Base-by-base conservation (phyloP, 2,888 invertebrate species). In the Luffia ferchaultella region DNA sequence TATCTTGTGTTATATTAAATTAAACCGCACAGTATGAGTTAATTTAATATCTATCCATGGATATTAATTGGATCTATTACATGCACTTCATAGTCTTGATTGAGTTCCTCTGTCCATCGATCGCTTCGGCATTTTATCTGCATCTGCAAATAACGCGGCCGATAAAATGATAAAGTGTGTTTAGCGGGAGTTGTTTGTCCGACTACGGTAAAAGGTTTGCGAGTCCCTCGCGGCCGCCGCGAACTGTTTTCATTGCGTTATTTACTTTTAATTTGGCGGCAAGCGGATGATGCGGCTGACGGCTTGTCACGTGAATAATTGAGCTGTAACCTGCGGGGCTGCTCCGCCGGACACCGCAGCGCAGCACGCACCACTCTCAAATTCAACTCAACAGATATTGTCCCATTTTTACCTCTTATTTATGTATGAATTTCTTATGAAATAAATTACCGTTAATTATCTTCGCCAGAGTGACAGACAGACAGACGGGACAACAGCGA, bases 241-340 rank as follows among this genome's bases (percentile, higher is more conserved):
- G 69, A 74, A 70, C 75, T 79, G 80, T 80, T 80, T 83, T 83
- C 80, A 82, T 83, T 82, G 76, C 70, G 82, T 79, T 83, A 83
- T 83, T 83, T 83, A 83, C 82, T 82, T 83, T 83, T 83, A 83
- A 83, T 83, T 83, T 83, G 79, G 80, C 78, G 76, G 80, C 79
- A 73, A 76, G 82, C 80, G 78, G 76, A 76, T 78, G 80, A 76
- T 78, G 73, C 70, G 68, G 71, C 68, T 64, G 64, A 64, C 60
- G 66, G 70, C 66, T 71, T 70, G 71, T 68, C 71, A 70, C 73
- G 73, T 82, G 79, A 80, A 82, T 82, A 76, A 82, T 82, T 79
- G 71, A 82, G 65, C 68, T 68, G 64, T 68, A 68, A 66, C 67
- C 64, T 17, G 9, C 45, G 45, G 16, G 5, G 18, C 2, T 5